Conservation (phyloP, 2,113 vertebrate genomes). For the Lanius collurio region DNA sequence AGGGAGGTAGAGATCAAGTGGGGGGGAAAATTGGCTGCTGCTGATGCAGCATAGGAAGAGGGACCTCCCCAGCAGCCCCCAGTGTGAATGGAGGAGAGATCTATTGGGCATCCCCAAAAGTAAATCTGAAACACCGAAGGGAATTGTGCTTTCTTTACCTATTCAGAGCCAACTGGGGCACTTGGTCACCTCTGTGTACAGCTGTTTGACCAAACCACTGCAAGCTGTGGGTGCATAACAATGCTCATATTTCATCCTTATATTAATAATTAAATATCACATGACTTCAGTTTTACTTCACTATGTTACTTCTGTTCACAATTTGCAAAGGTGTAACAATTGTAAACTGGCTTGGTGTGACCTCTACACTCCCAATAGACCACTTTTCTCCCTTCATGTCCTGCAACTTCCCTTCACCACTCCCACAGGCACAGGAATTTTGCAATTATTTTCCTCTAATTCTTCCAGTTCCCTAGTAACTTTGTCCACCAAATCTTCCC, state of each 20-base stretch:
- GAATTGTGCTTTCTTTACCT: background rate
- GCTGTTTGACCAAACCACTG: background rate
- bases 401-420: background rate
- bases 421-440: background rate
- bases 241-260: background rate
- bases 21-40: background rate
- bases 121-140: background rate
- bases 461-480: background rate
- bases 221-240: background rate
- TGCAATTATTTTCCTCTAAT: background rate
- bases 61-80: fast-evolving
- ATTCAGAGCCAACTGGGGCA: background rate
- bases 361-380: background rate
- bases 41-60: background rate
- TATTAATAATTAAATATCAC: background rate
- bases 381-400: background rate
- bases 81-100: background rate
- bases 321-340: background rate
- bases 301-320: background rate
- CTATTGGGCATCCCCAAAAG: fast-evolving
- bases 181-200: background rate
- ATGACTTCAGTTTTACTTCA: background rate
- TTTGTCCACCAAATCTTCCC: background rate
- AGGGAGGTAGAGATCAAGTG: background rate
- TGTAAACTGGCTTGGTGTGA: background rate